Conservation (phyloP, 2,888 invertebrate species). For the Coecobrya sp. region DNA sequence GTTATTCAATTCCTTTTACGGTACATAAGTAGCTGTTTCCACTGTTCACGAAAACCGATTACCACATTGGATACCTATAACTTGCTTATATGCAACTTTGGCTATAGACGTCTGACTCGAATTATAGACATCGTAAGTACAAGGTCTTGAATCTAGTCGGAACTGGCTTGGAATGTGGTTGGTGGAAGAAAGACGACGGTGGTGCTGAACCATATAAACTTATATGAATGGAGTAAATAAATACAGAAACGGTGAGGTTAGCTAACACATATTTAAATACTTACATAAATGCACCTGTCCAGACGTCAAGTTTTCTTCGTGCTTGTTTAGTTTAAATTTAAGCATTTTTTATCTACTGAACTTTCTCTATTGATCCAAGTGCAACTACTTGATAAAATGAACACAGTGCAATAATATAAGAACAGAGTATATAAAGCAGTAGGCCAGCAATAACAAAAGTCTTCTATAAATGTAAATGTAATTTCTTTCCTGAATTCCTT, state of each 20-base stretch:
- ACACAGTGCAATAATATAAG: background rate
- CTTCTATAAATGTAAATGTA: background rate
- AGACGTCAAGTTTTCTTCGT: background rate
- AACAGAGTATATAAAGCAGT: background rate
- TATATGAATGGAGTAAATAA: background rate
- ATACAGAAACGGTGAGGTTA: constrained; percentile 3
- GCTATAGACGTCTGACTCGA: background rate
- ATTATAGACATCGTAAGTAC: background rate
- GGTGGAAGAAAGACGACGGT: constrained; percentile 5
- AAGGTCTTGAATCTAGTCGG: background rate
- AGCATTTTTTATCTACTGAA: constrained; percentile 47
- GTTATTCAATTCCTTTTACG: constrained; percentile 54
- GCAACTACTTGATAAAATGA: background rate
- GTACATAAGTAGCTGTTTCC: constrained; percentile 42
- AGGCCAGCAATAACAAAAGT: background rate
- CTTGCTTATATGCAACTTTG: too few species aligned
- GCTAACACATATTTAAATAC: background rate
- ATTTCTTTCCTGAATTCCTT: background rate
- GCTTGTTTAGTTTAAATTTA: constrained; percentile 58
- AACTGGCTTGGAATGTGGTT: background rate
- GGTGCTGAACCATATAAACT: constrained; percentile 28
- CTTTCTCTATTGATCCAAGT: constrained; percentile 65
- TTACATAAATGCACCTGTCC: background rate
- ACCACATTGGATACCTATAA: constrained; percentile 8
- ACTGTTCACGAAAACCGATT: constrained; percentile 52